A percentile compares a stretch with the other conserved stretches of the same genome.
Conservation (phyloP, 2,113 vertebrate genomes). For the Cyphotilapia sp. region DNA sequence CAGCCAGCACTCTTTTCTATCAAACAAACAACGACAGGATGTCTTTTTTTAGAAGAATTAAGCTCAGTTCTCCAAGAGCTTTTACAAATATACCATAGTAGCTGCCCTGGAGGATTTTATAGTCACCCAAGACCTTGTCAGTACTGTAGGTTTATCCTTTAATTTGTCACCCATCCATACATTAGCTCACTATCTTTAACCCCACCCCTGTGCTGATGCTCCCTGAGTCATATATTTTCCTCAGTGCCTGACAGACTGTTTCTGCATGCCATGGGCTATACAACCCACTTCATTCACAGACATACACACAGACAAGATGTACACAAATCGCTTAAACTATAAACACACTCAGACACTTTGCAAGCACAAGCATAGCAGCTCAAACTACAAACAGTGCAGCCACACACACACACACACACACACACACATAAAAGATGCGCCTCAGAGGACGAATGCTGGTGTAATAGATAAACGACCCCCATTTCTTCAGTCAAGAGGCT, state of each 20-base stretch:
- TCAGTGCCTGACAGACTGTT: neutral
- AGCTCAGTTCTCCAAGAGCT: neutral
- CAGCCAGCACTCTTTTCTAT: neutral
- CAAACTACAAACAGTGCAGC: neutral
- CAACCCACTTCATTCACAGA: neutral
- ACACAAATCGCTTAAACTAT: neutral
- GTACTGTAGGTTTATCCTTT: neutral
- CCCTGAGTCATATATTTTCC: neutral
- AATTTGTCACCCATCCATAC: neutral
- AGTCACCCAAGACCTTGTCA: neutral
- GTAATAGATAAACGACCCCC: slow-evolving; percentile 45
- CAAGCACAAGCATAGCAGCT: neutral
- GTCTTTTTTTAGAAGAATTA: neutral
- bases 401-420: neutral
- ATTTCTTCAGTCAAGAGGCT: slow-evolving; percentile 17
- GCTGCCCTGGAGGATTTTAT: neutral
- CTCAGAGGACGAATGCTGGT: slow-evolving; percentile 48
- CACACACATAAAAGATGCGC: neutral
- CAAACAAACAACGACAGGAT: fast-evolving
- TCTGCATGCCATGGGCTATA: slow-evolving; percentile 3
- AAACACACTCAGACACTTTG: neutral
- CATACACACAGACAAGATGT: neutral
- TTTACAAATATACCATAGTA: neutral
- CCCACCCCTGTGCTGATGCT: neutral
- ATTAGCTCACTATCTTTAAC: neutral